phyloP scores from a whole-genome alignment of 2,888 invertebrate species.

The Gandaritis pyraliata region DNA sequence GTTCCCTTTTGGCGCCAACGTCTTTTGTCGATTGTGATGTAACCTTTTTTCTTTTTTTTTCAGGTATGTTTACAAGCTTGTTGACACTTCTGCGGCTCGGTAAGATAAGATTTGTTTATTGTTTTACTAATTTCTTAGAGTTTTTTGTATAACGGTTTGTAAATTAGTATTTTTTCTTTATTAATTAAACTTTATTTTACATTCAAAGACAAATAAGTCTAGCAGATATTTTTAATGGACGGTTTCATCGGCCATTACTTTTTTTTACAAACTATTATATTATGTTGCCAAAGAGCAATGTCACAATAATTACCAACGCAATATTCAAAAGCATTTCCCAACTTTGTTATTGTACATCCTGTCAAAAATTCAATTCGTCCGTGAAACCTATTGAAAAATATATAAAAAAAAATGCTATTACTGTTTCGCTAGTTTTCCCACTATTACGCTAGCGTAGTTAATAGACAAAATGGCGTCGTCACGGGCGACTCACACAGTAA shows the following conservation, averaged over 20 bases:
- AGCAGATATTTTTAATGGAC: too few relatives aligned
- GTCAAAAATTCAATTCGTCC: slow-evolving; percentile 20
- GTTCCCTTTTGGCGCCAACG: slow-evolving; percentile 71
- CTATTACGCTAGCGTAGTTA: slow-evolving; percentile 70
- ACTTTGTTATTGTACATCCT: slow-evolving; percentile 23
- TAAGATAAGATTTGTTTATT: slow-evolving; percentile 36
- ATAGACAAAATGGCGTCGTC: slow-evolving; percentile 76
- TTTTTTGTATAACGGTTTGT: not conserved
- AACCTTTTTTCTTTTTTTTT: slow-evolving; percentile 42
- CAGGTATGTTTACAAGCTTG: slow-evolving; percentile 42
- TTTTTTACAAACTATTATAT: too few relatives aligned
- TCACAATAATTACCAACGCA: not conserved
- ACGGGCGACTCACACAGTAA: slow-evolving; percentile 79
- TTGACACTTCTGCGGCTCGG: slow-evolving; percentile 40
- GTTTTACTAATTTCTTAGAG: slow-evolving; percentile 9
- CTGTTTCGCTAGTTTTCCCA: slow-evolving; percentile 69
- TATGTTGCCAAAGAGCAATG: not conserved
- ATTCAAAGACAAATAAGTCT: too few relatives aligned
- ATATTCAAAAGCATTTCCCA: slow-evolving; percentile 8
- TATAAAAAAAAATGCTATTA: slow-evolving; percentile 16
- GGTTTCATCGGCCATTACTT: too few relatives aligned
- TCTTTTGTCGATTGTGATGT: slow-evolving; percentile 44
- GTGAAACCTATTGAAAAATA: slow-evolving; percentile 24
- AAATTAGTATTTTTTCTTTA: not conserved
- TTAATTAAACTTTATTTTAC: too few relatives aligned